Conservation (phyloP, 2,888 invertebrate species). For the Iphiclides podalirius region DNA sequence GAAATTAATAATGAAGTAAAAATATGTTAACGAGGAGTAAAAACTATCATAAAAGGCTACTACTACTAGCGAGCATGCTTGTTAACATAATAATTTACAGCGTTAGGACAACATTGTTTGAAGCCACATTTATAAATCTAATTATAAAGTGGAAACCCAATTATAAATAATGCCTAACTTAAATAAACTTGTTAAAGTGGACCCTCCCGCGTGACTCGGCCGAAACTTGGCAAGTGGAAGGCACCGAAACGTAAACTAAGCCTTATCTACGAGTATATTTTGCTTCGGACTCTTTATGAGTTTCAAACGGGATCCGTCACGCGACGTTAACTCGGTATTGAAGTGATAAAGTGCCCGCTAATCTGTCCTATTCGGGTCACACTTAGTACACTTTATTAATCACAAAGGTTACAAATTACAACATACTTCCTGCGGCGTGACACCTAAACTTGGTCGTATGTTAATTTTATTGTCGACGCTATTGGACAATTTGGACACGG, state of each 20-base stretch:
- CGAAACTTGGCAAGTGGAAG: conserved; percentile 73
- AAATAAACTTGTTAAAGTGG: conserved; percentile 64
- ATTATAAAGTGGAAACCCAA: conserved; percentile 70
- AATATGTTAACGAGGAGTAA: too few relatives aligned
- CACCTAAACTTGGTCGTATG: conserved; percentile 69
- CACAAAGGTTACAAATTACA: conserved; percentile 80
- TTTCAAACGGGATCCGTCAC: conserved; percentile 80
- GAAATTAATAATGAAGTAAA: too few relatives aligned
- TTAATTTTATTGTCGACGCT: conserved; percentile 73
- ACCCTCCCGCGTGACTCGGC: conserved; percentile 55
- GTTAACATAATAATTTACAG: conserved; percentile 13
- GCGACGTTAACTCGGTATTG: conserved; percentile 78
- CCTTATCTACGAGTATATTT: conserved; percentile 77
- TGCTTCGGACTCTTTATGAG: conserved; percentile 80
- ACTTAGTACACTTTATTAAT: conserved; percentile 80
- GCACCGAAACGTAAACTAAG: conserved; percentile 72
- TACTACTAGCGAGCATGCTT: background rate
- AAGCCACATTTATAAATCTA: conserved; percentile 38
- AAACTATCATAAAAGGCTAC: background rate
- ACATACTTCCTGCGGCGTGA: conserved; percentile 75
- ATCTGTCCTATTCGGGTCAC: conserved; percentile 79
- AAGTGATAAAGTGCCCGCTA: conserved; percentile 80
- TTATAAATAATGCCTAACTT: conserved; percentile 71
- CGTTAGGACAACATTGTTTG: conserved; percentile 15
- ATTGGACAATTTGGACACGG: conserved; percentile 67